These are phyloP conservation scores for Amiota communis DNA, from an alignment of 2,888 invertebrate species.

Conservation along the genomic window DNA sequence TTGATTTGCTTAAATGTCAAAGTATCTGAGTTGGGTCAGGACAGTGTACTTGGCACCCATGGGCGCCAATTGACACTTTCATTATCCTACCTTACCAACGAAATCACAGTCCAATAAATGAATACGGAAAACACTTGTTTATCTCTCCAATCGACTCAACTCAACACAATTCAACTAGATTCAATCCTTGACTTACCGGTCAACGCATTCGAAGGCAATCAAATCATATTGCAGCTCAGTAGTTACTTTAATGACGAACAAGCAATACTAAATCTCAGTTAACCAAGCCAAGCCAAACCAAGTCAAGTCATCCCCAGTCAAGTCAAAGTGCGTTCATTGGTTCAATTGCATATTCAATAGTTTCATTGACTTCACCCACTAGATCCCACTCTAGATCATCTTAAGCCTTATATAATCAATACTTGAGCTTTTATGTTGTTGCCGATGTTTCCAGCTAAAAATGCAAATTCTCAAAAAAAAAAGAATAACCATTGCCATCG, in stretches of 20 bases:
- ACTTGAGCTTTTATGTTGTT: not conserved
- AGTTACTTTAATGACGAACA: conserved; percentile 11
- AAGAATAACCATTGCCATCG: conserved; percentile 1
- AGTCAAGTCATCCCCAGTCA: not conserved
- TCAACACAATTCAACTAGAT: not conserved
- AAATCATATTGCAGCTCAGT: conserved; percentile 19
- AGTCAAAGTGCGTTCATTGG: not conserved
- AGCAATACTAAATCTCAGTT: not conserved
- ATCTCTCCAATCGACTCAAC: not conserved
- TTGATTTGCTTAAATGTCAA: conserved; percentile 22
- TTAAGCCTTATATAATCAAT: not conserved
- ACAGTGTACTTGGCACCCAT: not conserved
- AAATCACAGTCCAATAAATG: conserved; percentile 10
- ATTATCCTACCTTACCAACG: no score
- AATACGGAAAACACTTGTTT: conserved; percentile 18
- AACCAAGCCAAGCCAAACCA: not conserved
- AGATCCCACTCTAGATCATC: not conserved
- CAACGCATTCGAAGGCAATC: not conserved
- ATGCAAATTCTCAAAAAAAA: conserved; percentile 14
- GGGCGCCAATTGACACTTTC: not conserved
- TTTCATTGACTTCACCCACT: not conserved
- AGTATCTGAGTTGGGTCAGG: conserved; percentile 18
- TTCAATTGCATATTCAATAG: conserved; percentile 29
- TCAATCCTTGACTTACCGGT: not conserved
- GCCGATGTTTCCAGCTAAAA: not conserved